A percentile compares a stretch with the other conserved stretches of the same genome.
phyloP scores from a whole-genome alignment of 2,888 invertebrate species.

The Prosapia bicincta region DNA sequence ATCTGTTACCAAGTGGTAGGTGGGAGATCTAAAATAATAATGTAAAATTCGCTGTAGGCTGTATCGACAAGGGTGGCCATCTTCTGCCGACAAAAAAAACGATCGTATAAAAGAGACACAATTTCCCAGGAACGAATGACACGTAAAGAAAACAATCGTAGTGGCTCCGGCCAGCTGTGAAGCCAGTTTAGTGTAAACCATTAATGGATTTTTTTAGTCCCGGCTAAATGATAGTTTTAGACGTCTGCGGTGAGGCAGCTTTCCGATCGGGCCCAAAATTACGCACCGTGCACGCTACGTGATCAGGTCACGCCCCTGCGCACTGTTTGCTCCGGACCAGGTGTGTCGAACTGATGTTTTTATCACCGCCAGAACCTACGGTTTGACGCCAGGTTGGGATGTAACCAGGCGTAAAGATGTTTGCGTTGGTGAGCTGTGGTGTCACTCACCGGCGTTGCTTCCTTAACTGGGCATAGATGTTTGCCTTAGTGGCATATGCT shows the following conservation, averaged over 20 bases:
- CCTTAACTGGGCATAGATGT: no score
- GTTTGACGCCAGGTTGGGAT: neutral
- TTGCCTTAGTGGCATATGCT: no score
- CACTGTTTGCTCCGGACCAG: neutral
- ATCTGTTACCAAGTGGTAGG: no score
- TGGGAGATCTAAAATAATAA: no score
- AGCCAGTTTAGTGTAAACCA: neutral
- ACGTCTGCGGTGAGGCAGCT: neutral
- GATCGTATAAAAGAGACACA: no score
- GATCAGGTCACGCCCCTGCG: neutral
- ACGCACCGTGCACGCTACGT: neutral
- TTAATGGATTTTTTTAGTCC: neutral
- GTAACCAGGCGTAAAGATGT: neutral
- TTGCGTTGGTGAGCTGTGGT: no score
- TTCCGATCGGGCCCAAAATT: neutral
- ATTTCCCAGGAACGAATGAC: no score
- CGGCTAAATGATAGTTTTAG: neutral
- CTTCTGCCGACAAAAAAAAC: no score
- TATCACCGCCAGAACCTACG: neutral
- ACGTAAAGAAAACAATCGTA: no score
- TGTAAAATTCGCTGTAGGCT: no score
- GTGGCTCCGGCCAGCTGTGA: neutral
- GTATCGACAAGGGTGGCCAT: no score
- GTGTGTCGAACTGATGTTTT: neutral
- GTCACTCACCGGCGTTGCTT: no score